phyloP scores from a whole-genome alignment of 2,113 vertebrate species.

The Diglossa brunneiventris region DNA sequence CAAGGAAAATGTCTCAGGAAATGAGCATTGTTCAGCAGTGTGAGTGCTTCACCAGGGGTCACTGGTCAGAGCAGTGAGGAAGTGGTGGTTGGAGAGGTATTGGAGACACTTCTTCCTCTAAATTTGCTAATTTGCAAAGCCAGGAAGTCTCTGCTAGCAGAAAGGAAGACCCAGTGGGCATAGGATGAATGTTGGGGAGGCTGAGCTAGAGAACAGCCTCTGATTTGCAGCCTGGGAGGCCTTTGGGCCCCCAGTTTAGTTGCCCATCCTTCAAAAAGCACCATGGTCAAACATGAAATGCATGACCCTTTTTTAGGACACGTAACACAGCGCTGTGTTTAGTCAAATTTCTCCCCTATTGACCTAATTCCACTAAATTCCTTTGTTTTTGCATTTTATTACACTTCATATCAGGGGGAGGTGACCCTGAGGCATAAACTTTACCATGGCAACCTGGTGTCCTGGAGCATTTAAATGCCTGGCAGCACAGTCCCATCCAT shows the following conservation, averaged over 20 bases:
- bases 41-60: background rate
- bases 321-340: fast-evolving
- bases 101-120: background rate
- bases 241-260: background rate
- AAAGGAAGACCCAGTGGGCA: background rate
- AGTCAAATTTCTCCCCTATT: background rate
- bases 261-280: background rate
- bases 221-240: background rate
- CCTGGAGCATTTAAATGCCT: background rate
- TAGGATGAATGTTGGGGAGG: background rate
- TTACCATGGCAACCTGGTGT: background rate
- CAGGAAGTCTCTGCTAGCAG: background rate
- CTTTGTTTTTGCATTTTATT: fast-evolving
- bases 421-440: background rate
- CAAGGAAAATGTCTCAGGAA: background rate
- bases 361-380: background rate
- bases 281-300: background rate
- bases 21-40: background rate
- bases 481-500: background rate
- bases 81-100: background rate
- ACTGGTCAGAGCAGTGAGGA: background rate
- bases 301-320: background rate
- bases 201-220: background rate
- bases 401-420: background rate
- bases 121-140: background rate